A percentile compares a stretch with the other conserved stretches of the same genome.
These are phyloP conservation scores for Dysmachus trigonus DNA, from an alignment of 2,888 invertebrate species.

Conservation along the genomic window DNA sequence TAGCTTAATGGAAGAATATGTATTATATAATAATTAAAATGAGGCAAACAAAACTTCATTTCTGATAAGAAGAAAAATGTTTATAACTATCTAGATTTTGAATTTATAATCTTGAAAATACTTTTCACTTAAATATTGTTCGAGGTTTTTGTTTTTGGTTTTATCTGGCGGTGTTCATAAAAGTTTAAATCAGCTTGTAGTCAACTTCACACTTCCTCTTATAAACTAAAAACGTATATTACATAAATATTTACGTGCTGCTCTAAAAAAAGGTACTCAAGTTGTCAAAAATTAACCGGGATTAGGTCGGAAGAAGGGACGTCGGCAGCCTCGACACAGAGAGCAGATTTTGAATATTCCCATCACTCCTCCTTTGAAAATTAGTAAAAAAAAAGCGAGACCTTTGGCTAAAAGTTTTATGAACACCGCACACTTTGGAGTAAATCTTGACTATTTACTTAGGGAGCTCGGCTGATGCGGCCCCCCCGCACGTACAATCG, in stretches of 20 bases:
- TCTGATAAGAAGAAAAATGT: background rate
- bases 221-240: background rate
- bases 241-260: background rate
- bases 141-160: background rate
- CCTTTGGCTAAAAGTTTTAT: conserved; percentile 30
- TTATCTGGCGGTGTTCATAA: background rate
- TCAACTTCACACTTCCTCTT: background rate
- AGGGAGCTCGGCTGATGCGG: background rate
- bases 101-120: background rate
- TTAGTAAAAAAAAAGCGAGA: background rate
- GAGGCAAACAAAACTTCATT: background rate
- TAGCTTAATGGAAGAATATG: too few relatives aligned
- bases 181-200: background rate
- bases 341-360: conserved; percentile 4
- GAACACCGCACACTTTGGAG: conserved; percentile 23
- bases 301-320: background rate
- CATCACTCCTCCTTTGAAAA: background rate
- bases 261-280: background rate
- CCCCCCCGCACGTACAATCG: background rate
- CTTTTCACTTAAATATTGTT: background rate
- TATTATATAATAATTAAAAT: too few relatives aligned
- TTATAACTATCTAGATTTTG: background rate
- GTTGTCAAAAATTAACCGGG: conserved; percentile 4
- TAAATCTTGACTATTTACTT: conserved; percentile 35
- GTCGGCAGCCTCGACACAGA: background rate